These are phyloP conservation scores for Pemphredon lugubris DNA, from an alignment of 2,888 invertebrate species.

Conservation along the genomic window DNA sequence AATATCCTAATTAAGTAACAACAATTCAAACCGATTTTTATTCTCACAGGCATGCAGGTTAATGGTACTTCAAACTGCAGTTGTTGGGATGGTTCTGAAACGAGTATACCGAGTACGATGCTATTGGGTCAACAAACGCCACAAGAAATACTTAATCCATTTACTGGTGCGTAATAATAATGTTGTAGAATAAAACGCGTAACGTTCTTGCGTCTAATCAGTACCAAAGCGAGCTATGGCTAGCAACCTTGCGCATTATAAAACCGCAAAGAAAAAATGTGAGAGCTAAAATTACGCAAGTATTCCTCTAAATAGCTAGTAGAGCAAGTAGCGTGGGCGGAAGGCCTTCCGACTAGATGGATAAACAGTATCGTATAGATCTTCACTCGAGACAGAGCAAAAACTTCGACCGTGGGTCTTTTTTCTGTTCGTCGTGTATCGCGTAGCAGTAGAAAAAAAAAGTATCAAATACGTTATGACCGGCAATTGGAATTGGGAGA, in stretches of 20 bases:
- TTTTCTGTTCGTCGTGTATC: not conserved
- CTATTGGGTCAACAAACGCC: conserved; percentile 79
- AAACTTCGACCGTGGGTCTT: conserved; percentile 9
- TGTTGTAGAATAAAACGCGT: not conserved
- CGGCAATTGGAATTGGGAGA: conserved; percentile 35
- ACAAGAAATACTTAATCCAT: conserved; percentile 78
- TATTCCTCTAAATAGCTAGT: conserved; percentile 70
- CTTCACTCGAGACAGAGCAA: conserved; percentile 28
- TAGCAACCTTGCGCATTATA: conserved; percentile 32
- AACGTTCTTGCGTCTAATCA: too few relatives aligned
- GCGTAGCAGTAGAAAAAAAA: not conserved
- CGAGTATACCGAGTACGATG: conserved; percentile 78
- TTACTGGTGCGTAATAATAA: conserved; percentile 71
- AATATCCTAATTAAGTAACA: not conserved
- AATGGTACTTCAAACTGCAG: conserved; percentile 78
- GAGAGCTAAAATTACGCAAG: conserved; percentile 71
- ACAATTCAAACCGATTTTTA: not conserved
- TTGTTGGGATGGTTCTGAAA: conserved; percentile 79
- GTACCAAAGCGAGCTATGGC: too few relatives aligned
- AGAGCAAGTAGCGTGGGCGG: conserved; percentile 68
- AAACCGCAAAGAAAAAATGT: conserved; percentile 51
- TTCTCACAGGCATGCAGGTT: conserved; percentile 76
- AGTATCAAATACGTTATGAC: too few relatives aligned
- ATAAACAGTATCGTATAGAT: conserved; percentile 60
- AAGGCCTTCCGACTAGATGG: conserved; percentile 58